Percentiles rank a stretch among this genome's conserved stretches.
These are phyloP conservation scores for Mungos mungo DNA, from an alignment of 2,113 vertebrate genomes.

Conservation along the genomic window DNA sequence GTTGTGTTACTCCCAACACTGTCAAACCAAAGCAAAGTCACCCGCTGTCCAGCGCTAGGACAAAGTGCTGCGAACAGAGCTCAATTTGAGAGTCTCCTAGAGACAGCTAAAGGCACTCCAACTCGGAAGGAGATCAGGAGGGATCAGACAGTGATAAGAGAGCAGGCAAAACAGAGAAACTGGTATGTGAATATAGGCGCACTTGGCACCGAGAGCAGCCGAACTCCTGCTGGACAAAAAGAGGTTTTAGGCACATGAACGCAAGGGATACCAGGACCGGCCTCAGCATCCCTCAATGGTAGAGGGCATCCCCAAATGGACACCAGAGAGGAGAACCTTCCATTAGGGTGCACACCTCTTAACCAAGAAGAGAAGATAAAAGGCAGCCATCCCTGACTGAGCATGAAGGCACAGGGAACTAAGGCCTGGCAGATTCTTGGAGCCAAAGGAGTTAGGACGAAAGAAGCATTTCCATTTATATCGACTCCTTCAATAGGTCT, in stretches of 20 bases:
- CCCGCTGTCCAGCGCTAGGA: constrained; percentile 23
- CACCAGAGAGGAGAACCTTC: background rate
- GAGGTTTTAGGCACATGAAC: background rate
- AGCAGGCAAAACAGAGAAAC: background rate
- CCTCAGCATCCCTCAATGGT: background rate
- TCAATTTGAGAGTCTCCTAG: background rate
- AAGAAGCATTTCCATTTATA: background rate
- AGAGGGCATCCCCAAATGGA: background rate
- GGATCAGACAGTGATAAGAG: background rate
- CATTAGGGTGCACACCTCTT: fast-evolving
- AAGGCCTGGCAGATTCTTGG: background rate
- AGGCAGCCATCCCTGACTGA: background rate
- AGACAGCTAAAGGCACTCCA: constrained; percentile 3
- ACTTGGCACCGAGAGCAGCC: background rate
- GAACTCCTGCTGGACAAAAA: background rate
- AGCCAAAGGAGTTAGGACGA: background rate
- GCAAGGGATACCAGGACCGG: background rate
- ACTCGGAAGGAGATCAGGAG: constrained; percentile 5
- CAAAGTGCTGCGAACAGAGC: constrained; percentile 47
- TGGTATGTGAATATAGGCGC: background rate
- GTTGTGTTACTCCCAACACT: constrained; percentile 35
- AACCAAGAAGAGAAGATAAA: background rate
- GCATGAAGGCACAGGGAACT: background rate
- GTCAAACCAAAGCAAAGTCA: constrained; percentile 82
- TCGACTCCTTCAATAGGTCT: background rate